Evolutionary conservation across 1,140 invertebrate species (phyloP), one percentile per base, ranked within the genome.

Genomic region (Phymorhynchus buccinoides): DNA sequence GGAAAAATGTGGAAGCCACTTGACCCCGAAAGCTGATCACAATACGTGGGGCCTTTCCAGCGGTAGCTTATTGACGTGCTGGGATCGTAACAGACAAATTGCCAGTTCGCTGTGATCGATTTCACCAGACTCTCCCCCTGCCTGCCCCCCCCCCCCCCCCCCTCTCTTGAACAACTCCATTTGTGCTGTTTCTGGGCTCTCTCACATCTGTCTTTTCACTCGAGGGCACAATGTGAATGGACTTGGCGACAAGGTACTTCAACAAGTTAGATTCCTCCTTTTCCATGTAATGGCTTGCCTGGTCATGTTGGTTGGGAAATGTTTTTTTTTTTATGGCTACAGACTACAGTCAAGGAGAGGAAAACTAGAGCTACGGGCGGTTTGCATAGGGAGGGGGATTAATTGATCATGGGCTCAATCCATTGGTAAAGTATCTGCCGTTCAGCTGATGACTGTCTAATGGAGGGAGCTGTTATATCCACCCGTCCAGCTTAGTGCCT

Each of bases 1-100:
- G 48, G 77, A 79, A 52, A 79, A 79, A 79, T 79, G 77, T 79
- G 35, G 73, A 41, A 41, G 14, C 32, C 37, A 75, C 35, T 75
- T 75, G 73, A 75, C 73, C 73, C 73, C 37, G 35, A 22, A 75
- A 27, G 35, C 4, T 39, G 27, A 39, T 39, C 73, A 41, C 73
- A 41, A 75, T 75, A 75, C 32, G 42, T 75, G 37, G 73, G n/a
- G n/a, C n/a, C 37, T 75, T 75, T 32, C 32, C 73, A 37, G 35
- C 6, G n/a, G n/a, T 16, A 18, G 9, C 22, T 37, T 22, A 41
- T 75, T 75, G 73, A 75, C 73, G 73, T 75, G 37, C 18, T 75
- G 27, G 35, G 6, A 39, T 14, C 27, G 22, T 35, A 27, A 27
- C 18, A 14, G 73, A 41, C 73, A 75, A 41, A 75, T 75, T 75